A percentile compares a stretch with the other conserved stretches of the same genome.
Evolutionary conservation across 2,797 vertebrate genomes (phyloP).

Genomic region (Nyctalus aviator): DNA sequence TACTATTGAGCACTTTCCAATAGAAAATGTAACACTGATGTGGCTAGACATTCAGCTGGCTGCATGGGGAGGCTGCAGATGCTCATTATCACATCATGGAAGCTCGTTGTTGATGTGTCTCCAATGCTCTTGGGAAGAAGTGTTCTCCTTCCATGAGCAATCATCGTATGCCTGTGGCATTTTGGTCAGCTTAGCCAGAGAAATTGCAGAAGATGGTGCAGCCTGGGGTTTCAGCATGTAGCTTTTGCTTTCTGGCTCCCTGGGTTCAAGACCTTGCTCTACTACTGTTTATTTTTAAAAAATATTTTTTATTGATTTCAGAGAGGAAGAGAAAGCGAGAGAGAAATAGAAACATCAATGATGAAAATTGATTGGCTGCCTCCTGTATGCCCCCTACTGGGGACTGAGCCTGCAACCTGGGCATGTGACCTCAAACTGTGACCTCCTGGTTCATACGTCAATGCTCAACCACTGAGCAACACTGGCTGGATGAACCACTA

Average conservation of each 20-base stretch:
- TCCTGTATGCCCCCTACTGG: no score
- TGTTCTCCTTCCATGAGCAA: neutral
- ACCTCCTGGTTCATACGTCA: no score
- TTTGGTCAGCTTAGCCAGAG: neutral
- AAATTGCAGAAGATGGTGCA: neutral
- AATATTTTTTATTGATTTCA: no score
- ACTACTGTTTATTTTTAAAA: neutral
- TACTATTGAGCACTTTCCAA: neutral
- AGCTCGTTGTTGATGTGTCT: neutral
- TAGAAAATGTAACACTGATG: neutral
- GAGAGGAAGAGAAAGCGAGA: no score
- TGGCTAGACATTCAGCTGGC: neutral
- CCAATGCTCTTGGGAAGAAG: neutral
- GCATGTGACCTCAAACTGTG: no score
- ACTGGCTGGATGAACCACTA: neutral
- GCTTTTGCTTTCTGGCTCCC: neutral
- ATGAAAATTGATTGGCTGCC: no score
- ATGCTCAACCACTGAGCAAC: no score
- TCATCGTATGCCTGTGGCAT: fast-evolving
- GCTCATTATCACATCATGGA: neutral
- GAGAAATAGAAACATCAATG: no score
- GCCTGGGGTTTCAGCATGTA: neutral
- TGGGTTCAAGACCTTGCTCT: neutral
- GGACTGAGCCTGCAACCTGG: no score
- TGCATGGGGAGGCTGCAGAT: neutral